phyloP scores from a whole-genome alignment of 2,797 vertebrate species.

The Sparus aurata region DNA sequence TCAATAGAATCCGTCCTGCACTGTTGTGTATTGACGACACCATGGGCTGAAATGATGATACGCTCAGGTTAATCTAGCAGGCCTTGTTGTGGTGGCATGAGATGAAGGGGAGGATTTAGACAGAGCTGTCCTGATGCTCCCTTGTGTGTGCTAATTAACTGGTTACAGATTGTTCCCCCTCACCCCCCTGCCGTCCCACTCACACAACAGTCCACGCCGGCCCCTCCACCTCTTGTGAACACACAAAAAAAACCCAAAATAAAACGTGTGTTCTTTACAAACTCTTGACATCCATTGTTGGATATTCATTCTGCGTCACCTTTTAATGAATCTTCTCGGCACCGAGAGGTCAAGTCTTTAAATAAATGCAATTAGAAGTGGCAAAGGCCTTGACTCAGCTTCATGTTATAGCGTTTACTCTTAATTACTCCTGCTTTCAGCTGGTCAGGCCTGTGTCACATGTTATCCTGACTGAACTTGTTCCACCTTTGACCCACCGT shows the following conservation, averaged over 20 bases:
- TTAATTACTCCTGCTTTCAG: conserved; percentile 77
- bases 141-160: conserved; percentile 83
- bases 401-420: conserved; percentile 76
- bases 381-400: conserved; percentile 75
- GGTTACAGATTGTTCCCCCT: conserved; percentile 65
- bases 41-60: conserved; percentile 62
- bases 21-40: conserved; percentile 52
- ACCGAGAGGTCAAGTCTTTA: conserved; percentile 77
- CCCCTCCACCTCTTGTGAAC: conserved; percentile 46
- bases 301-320: conserved; percentile 58
- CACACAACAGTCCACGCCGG: conserved; percentile 45
- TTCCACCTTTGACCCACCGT: conserved; percentile 42
- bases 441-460: conserved; percentile 29
- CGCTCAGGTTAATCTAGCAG: conserved; percentile 75
- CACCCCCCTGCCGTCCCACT: conserved; percentile 41
- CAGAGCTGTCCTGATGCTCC: conserved; percentile 67
- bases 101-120: conserved; percentile 81
- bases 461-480: conserved; percentile 40
- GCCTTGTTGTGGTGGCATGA: conserved; percentile 74
- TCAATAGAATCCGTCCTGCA: conserved; percentile 22
- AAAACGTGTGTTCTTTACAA: conserved; percentile 77
- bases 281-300: conserved; percentile 80
- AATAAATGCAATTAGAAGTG: conserved; percentile 83
- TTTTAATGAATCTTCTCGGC: conserved; percentile 78
- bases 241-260: conserved; percentile 26